Evolutionary conservation across 2,797 vertebrate genomes (phyloP), one percentile per base, ranked within the genome.

Genomic region (Melanitta fusca): DNA sequence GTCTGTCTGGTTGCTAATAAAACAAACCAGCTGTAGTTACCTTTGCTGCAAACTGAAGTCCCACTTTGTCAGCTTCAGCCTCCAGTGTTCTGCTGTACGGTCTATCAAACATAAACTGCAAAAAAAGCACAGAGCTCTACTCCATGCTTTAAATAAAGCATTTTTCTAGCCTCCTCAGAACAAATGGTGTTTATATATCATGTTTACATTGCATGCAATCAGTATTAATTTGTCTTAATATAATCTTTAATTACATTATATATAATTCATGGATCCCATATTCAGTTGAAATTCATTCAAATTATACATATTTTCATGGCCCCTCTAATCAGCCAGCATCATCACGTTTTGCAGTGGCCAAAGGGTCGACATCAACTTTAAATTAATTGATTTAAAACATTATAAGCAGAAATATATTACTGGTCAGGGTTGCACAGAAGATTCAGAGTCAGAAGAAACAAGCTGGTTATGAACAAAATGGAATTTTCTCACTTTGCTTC

Each of bases 51-150:
- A 99, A 93, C 94, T 98, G 98, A 88, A 99, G 94, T 94, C 99
- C 99, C 18, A 99, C 98, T 95, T 98, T 95, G 97, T 99, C 99
- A 53, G 99, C 99, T 95, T 99, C 99, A 5, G 98, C 97, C 93
- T 99, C 99, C 96, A 99, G 82, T 17, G 98, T 99, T 77, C 99
- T 98, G 95, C 98, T 99, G 94, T 98, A 99, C 0, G 99, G 99
- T 93, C 98, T 98, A 22, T 98, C 97, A 96, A 99, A 99, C 94
- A 99, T 94, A 87, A 98, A 96, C 99, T 99, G 96, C 49, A 95
- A 96, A 57, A 74, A 74, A 95, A 96, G 45, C 6, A 90, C 68
- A 88, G 56, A 89, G 17, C 6, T 70, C 5, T 38, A 2, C 20
- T 80, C 51, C 43, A 53, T 56, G 41, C 11, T 8, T 80, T 66